These are phyloP conservation scores for Gymnorhina tibicen DNA, from an alignment of 2,113 vertebrate genomes.

Conservation along the genomic window DNA sequence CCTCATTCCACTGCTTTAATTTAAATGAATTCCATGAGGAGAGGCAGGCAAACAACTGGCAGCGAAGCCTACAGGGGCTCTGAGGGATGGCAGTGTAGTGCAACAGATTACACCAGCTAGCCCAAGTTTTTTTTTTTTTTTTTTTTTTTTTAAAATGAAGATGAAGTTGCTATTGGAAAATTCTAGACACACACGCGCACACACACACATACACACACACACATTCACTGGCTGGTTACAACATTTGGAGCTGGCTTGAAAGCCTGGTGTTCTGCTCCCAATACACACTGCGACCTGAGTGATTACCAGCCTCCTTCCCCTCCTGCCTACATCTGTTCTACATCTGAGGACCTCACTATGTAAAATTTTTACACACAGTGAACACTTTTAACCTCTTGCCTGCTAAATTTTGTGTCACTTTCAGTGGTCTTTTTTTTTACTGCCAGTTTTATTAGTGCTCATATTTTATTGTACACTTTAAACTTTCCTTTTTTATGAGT, in stretches of 20 bases:
- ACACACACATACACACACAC: slow-evolving; percentile 6
- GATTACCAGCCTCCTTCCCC: slow-evolving; percentile 72
- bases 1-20: slow-evolving; percentile 99
- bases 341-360: slow-evolving; percentile 81
- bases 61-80: slow-evolving; percentile 94
- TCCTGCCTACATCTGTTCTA: slow-evolving; percentile 81
- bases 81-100: slow-evolving; percentile 86
- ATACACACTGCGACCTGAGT: slow-evolving; percentile 67
- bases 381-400: slow-evolving; percentile 84
- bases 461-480: slow-evolving; percentile 75
- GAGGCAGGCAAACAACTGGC: slow-evolving; percentile 99
- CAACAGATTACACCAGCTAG: slow-evolving; percentile 87
- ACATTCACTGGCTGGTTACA: slow-evolving; percentile 55
- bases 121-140: slow-evolving; percentile 57
- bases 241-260: slow-evolving; percentile 72
- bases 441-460: slow-evolving; percentile 72
- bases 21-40: slow-evolving; percentile 99
- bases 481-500: slow-evolving; percentile 66
- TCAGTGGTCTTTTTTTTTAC: slow-evolving; percentile 66
- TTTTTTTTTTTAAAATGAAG: slow-evolving; percentile 61
- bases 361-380: slow-evolving; percentile 77
- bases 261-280: slow-evolving; percentile 74
- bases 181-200: slow-evolving; percentile 68
- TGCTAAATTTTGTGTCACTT: slow-evolving; percentile 75
- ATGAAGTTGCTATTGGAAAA: slow-evolving; percentile 76